These are phyloP conservation scores for Macaria notata DNA, from an alignment of 2,888 invertebrate genomes.

Conservation along the genomic window DNA sequence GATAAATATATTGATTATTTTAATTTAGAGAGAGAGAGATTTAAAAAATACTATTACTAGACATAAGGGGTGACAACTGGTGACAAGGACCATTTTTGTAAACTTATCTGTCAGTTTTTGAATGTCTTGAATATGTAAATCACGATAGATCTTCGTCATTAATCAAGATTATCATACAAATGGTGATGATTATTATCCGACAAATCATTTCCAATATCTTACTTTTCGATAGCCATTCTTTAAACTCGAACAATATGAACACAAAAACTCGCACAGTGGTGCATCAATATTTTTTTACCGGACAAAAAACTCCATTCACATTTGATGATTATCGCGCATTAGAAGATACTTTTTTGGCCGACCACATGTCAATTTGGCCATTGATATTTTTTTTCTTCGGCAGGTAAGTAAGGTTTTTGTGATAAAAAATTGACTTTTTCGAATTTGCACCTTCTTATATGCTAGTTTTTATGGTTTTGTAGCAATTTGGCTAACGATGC, in stretches of 20 bases:
- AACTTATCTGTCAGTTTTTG: no score
- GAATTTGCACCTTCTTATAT: constrained; percentile 65
- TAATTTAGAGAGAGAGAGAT: no score
- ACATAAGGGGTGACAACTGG: no score
- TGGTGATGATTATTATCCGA: not conserved
- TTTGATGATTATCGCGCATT: constrained; percentile 61
- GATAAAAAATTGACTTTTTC: constrained; percentile 42
- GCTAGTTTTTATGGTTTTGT: constrained; percentile 63
- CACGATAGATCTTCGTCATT: no score
- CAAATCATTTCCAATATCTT: not conserved
- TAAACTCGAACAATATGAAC: constrained; percentile 11
- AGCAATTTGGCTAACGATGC: constrained; percentile 68
- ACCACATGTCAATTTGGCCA: constrained; percentile 65
- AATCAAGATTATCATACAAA: not conserved
- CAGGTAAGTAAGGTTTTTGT: constrained; percentile 43
- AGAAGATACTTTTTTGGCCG: constrained; percentile 50
- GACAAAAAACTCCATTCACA: constrained; percentile 39
- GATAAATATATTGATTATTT: no score
- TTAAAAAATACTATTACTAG: no score
- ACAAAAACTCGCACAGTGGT: constrained; percentile 7
- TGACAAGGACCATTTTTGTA: no score
- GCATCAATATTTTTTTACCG: constrained; percentile 27
- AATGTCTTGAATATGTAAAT: no score
- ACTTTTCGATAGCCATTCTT: no score
- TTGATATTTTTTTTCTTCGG: constrained; percentile 53